phyloP scores from a whole-genome alignment of 2,797 vertebrate genomes.

The Megalops cyprinoides region DNA sequence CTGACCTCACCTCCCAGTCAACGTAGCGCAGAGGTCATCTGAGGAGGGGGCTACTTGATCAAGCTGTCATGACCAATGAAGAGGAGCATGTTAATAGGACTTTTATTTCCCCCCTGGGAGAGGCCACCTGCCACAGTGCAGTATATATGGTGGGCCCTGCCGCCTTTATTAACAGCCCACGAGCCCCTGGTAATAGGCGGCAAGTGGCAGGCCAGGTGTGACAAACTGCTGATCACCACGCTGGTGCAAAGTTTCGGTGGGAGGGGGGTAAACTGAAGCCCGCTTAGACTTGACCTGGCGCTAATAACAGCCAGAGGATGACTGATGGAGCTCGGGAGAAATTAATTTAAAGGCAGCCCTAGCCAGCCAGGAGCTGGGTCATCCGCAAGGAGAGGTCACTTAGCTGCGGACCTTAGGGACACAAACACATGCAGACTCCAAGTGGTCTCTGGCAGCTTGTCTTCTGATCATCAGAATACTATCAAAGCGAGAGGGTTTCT shows the following conservation, averaged over 20 bases:
- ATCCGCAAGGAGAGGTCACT: not conserved
- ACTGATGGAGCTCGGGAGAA: slow-evolving; percentile 72
- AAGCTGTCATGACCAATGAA: slow-evolving; percentile 93
- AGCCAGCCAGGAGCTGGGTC: slow-evolving; percentile 63
- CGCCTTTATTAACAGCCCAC: slow-evolving; percentile 83
- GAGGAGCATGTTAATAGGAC: slow-evolving; percentile 93
- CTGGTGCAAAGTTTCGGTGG: slow-evolving; percentile 68
- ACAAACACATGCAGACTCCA: not conserved
- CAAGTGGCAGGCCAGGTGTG: slow-evolving; percentile 77
- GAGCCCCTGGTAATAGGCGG: slow-evolving; percentile 74
- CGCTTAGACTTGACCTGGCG: slow-evolving; percentile 44
- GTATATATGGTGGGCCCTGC: slow-evolving; percentile 77
- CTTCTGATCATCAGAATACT: not conserved
- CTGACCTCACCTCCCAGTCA: slow-evolving; percentile 86
- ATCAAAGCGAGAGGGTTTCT: not conserved
- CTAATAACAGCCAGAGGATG: slow-evolving; percentile 71
- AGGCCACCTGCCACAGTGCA: slow-evolving; percentile 78
- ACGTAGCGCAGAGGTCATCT: slow-evolving; percentile 82
- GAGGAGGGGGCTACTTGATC: slow-evolving; percentile 92
- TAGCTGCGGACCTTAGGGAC: not conserved
- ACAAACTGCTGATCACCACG: slow-evolving; percentile 80
- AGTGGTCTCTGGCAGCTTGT: not conserved
- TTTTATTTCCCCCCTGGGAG: slow-evolving; percentile 90
- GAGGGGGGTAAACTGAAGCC: slow-evolving; percentile 46
- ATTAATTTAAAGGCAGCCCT: slow-evolving; percentile 68